phyloP scores from a whole-genome alignment of 2,888 invertebrate genomes.

The Molorchus minor region DNA sequence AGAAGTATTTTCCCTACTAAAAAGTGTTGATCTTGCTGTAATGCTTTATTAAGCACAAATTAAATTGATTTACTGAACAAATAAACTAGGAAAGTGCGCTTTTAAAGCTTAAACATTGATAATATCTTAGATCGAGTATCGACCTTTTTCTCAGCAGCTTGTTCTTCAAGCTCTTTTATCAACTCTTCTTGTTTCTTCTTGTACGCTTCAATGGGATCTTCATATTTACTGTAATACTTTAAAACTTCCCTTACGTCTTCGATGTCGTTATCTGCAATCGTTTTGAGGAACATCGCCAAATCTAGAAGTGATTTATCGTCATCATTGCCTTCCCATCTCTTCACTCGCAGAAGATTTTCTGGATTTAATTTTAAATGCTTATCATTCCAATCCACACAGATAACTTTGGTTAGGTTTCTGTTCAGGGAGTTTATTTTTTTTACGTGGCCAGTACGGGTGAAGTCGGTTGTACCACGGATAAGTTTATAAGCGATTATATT shows the following conservation, averaged over 20 bases:
- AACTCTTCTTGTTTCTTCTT: constrained; percentile 86
- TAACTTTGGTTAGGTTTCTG: constrained; percentile 85
- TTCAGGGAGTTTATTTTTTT: constrained; percentile 88
- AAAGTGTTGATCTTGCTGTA: no score
- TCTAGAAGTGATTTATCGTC: constrained; percentile 89
- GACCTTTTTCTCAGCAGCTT: constrained; percentile 63
- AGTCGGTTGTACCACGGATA: constrained; percentile 93
- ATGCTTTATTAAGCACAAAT: no score
- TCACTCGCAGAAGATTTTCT: constrained; percentile 86
- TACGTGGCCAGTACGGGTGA: constrained; percentile 90
- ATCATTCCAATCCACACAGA: constrained; percentile 93
- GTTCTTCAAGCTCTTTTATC: constrained; percentile 72
- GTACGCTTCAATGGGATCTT: constrained; percentile 91
- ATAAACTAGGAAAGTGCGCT: no score
- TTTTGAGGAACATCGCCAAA: constrained; percentile 71
- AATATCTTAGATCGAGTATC: constrained; percentile 28
- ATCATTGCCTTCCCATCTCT: constrained; percentile 92
- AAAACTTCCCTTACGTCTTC: constrained; percentile 93
- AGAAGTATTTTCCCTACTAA: no score
- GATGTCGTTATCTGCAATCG: constrained; percentile 86
- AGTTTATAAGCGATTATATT: constrained; percentile 86
- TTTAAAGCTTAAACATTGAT: not conserved
- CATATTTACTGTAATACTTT: constrained; percentile 89
- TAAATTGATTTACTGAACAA: no score
- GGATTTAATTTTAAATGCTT: constrained; percentile 86